Percentiles rank a stretch among this genome's conserved stretches.
Conservation (phyloP, 2,113 vertebrate genomes). For the Urocynchramus pylzowi region DNA sequence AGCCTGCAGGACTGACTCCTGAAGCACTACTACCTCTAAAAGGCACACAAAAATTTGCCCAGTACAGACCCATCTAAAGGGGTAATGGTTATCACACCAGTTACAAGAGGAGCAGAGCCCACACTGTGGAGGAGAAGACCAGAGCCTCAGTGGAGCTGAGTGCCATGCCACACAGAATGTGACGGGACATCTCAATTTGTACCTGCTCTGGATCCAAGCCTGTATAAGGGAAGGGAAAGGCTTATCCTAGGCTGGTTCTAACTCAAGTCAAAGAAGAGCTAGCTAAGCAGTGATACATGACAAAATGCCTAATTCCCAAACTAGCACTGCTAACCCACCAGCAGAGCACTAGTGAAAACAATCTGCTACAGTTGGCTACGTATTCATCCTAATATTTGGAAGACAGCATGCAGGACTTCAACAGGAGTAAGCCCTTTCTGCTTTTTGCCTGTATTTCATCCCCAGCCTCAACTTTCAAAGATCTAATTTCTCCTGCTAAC, state of each 20-base stretch:
- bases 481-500: neutral
- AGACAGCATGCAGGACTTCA: neutral
- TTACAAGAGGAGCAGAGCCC: neutral
- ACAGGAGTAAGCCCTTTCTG: neutral
- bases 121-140: neutral
- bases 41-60: neutral
- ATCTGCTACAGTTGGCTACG: neutral
- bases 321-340: neutral
- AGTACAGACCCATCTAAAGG: neutral
- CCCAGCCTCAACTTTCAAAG: neutral
- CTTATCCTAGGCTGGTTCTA: neutral
- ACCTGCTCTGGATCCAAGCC: neutral
- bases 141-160: fast-evolving
- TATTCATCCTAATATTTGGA: neutral
- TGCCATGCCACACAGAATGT: neutral
- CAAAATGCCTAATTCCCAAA: neutral
- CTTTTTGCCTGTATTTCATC: neutral
- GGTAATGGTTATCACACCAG: neutral
- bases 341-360: neutral
- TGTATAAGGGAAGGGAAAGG: neutral
- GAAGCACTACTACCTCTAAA: neutral
- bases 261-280: neutral
- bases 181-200: neutral
- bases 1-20: neutral
- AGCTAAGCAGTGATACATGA: neutral